A percentile compares a stretch with the other conserved stretches of the same genome.
phyloP scores from a whole-genome alignment of 2,113 vertebrate genomes.

The Physeter macrocephalus region DNA sequence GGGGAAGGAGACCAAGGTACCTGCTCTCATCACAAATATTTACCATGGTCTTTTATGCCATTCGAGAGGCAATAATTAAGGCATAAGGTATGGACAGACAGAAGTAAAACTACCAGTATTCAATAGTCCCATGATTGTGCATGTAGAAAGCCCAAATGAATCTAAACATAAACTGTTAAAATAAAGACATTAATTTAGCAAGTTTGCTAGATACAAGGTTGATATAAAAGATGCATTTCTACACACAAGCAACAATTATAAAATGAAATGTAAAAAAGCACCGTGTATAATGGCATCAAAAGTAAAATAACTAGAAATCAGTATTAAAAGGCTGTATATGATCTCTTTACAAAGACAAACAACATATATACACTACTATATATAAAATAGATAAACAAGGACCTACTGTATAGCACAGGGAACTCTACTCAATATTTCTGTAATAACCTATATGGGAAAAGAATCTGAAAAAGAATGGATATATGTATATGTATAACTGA shows the following conservation, averaged over 20 bases:
- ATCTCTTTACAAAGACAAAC: not conserved
- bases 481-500: not conserved
- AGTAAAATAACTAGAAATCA: not conserved
- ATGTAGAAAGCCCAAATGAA: not conserved
- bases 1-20: not conserved
- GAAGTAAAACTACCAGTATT: not conserved
- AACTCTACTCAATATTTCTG: not conserved
- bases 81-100: not conserved
- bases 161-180: not conserved
- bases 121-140: not conserved
- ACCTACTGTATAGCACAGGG: not conserved
- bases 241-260: not conserved
- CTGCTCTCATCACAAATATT: not conserved
- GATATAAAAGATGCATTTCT: not conserved
- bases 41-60: not conserved
- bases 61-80: not conserved
- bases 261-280: not conserved
- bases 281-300: not conserved
- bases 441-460: not conserved
- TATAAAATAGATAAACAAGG: not conserved
- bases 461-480: not conserved
- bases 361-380: not conserved
- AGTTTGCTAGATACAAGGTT: not conserved
- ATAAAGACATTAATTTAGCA: not conserved
- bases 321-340: not conserved